phyloP scores from a whole-genome alignment of 1,140 invertebrate species.

The Pentalonia nigronervosa region DNA sequence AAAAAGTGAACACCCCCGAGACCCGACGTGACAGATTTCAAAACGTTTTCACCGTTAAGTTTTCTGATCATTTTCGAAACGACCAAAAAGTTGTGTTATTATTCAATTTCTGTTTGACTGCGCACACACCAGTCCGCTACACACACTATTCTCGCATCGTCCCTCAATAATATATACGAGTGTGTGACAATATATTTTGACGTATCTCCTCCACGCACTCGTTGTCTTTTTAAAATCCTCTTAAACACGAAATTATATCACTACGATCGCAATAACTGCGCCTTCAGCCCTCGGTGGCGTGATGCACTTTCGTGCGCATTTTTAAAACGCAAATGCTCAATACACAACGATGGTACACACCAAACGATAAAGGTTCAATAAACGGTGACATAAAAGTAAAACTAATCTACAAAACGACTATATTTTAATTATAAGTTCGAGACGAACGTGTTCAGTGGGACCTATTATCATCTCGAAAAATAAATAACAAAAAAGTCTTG shows the following conservation, averaged over 20 bases:
- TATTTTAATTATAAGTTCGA: background rate
- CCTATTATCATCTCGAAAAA: no score
- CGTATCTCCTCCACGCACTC: background rate
- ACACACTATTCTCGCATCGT: background rate
- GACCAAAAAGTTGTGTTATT: slow-evolving; percentile 42
- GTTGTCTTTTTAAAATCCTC: background rate
- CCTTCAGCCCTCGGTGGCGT: no score
- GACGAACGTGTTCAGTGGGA: no score
- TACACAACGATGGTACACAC: background rate
- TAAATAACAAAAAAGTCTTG: background rate
- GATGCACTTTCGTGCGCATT: background rate
- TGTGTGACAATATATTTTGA: background rate
- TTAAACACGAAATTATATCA: background rate
- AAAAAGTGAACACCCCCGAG: slow-evolving; percentile 50
- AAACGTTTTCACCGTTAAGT: slow-evolving; percentile 36
- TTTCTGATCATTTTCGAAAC: slow-evolving; percentile 51
- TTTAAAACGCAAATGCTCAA: background rate
- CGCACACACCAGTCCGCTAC: background rate
- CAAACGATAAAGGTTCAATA: background rate
- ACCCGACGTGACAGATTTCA: slow-evolving; percentile 50
- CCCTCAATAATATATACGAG: background rate
- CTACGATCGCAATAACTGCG: background rate
- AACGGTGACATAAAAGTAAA: background rate
- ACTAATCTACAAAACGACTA: background rate
- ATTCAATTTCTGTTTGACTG: slow-evolving; percentile 46